Conservation (phyloP, 2,797 vertebrate species). For the Notoglanidium macrostoma region DNA sequence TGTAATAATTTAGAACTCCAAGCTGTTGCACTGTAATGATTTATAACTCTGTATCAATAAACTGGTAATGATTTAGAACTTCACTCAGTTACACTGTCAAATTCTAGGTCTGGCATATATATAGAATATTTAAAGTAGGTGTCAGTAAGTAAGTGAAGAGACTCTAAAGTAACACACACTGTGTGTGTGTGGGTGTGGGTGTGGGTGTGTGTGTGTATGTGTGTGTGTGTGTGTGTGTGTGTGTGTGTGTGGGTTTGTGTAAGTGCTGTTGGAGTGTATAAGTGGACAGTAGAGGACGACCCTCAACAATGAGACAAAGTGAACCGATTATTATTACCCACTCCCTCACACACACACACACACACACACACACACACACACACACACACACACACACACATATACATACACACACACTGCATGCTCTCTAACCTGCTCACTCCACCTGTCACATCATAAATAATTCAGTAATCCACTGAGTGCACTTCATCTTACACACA, state of each 20-base stretch:
- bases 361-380: neutral
- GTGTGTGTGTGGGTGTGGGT: constrained; percentile 1
- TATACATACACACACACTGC: neutral
- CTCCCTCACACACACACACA: neutral
- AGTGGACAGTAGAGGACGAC: constrained; percentile 24
- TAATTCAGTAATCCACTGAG: constrained; percentile 44
- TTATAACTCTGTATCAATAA: neutral
- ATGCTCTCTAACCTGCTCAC: constrained; percentile 38
- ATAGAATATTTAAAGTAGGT: neutral
- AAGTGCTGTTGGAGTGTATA: constrained; percentile 11
- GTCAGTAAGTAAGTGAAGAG: neutral
- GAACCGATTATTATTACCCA: constrained; percentile 20
- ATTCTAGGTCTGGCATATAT: neutral
- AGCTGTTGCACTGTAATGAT: neutral
- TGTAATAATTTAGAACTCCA: neutral
- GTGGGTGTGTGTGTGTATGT: constrained; percentile 21
- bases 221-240: constrained; percentile 46
- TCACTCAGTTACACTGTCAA: neutral
- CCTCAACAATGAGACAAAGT: constrained; percentile 20
- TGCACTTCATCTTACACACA: constrained; percentile 13
- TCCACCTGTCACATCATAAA: constrained; percentile 49
- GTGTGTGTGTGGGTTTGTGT: constrained; percentile 13
- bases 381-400: constrained; percentile 18
- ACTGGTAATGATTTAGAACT: too few relatives aligned
- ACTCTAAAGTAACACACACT: neutral